A percentile compares a stretch with the other conserved stretches of the same genome.
phyloP scores from a whole-genome alignment of 2,888 invertebrate genomes.

The Nysson spinosus region DNA sequence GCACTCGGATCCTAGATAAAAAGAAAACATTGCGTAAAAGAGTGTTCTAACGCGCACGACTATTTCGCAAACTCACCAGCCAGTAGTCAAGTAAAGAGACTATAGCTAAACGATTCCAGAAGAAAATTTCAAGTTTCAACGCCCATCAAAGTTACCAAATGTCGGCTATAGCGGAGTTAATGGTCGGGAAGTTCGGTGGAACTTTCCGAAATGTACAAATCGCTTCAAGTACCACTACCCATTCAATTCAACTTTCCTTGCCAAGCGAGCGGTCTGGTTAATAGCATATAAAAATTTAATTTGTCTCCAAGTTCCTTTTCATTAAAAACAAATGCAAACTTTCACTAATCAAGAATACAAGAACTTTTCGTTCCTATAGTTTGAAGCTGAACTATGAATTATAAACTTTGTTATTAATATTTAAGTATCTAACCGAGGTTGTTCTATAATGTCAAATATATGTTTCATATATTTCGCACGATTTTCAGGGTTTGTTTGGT shows the following conservation, averaged over 20 bases:
- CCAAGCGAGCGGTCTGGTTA: too few species aligned
- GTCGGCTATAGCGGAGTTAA: constrained; percentile 29
- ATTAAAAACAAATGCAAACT: too few species aligned
- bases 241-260: neutral
- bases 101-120: constrained; percentile 34
- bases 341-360: too few species aligned
- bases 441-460: too few species aligned
- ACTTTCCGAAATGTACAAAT: constrained; percentile 45
- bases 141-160: constrained; percentile 40
- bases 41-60: constrained; percentile 6
- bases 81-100: constrained; percentile 12
- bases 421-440: too few species aligned
- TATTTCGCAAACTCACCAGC: constrained; percentile 30
- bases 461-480: too few species aligned
- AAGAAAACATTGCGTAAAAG: constrained; percentile 17
- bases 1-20: constrained; percentile 3
- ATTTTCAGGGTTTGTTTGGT: too few species aligned
- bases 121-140: constrained; percentile 49
- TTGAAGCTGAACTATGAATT: too few species aligned
- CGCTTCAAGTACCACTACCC: constrained; percentile 22
- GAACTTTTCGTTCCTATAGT: too few species aligned
- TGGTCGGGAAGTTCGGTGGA: constrained; percentile 34
- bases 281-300: too few species aligned
- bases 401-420: too few species aligned
- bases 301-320: too few species aligned